Base-by-base conservation (phyloP, 2,888 invertebrate genomes). In the Ectobius pallidus region DNA sequence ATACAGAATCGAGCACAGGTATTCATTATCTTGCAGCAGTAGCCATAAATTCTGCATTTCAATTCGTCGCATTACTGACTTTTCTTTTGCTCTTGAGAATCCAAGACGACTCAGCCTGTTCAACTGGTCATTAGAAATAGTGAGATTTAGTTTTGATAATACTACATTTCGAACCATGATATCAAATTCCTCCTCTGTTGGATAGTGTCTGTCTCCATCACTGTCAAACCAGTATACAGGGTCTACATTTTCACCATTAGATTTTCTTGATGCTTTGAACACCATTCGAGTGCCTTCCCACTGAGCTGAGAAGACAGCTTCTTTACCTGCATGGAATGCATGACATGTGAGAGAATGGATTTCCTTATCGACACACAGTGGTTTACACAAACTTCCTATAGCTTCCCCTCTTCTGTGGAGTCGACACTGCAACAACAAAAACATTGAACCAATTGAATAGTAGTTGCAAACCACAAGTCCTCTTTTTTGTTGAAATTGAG, bases 1-100 rank as follows among this genome's bases (percentile, higher is more conserved):
- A 80, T 87, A 89, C 65, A 90, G 80, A 58, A 86, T 83, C 42
- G 88, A 85, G 63, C 89, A 82, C 2, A 90, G 79, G 81, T 90
- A 92, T 80, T 92, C 92, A 79, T 89, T 88, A 78, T 90, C 89
- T 79, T 90, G 88, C 1, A 90, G 78, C 27, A 92, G 81, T 49
- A 85, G 82, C 89, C 90, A 90, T 4, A 90, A 81, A 79, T 88
- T 88, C 75, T 87, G 86, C 85, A 89, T 88, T 80, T 88, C 88
- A 25, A 55, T 34, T 6, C 69, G 72, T 34, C 74, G 69, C 20
- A 70, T 55, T 39, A 69, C 42, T n/a, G 73, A 74, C 16, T 63
- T 62, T 44, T 71, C 71, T 42, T 65, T 69, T 16, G 73, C 67
- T 52, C 27, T 68, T 1, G 75, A 73, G 46, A 85, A 83, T 71